These are phyloP conservation scores for Caenorhabditis auriculariae DNA, from an alignment of 2,888 invertebrate species.

Conservation along the genomic window DNA sequence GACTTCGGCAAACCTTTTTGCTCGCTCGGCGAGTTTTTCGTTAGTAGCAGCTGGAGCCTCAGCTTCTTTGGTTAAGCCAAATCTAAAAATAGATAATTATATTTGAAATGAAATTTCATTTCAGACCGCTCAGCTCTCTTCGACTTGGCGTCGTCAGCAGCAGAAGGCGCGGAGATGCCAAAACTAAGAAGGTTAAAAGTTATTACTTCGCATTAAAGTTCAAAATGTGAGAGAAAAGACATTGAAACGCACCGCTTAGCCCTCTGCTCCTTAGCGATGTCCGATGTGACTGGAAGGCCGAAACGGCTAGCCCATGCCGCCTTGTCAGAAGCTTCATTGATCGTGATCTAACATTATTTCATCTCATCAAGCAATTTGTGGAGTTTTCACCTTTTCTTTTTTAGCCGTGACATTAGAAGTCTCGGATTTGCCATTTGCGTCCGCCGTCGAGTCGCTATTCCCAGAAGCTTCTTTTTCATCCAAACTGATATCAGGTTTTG, in stretches of 20 bases:
- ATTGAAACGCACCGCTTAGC: slow-evolving; percentile 10
- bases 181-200: slow-evolving; percentile 4
- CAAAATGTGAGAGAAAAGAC: too few relatives aligned
- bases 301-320: slow-evolving; percentile 19
- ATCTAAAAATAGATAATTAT: not conserved
- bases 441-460: too few relatives aligned
- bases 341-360: slow-evolving; percentile 3
- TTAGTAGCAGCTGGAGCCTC: not conserved
- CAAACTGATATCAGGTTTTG: slow-evolving; percentile 7
- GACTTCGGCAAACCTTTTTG: too few relatives aligned
- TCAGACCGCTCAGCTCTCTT: slow-evolving; percentile 10
- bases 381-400: not conserved
- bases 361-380: not conserved
- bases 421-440: not conserved
- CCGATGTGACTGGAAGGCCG: slow-evolving; percentile 16
- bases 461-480: too few relatives aligned
- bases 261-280: slow-evolving; percentile 15
- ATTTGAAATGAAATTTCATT: not conserved
- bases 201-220: not conserved
- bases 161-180: slow-evolving; percentile 11
- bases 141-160: slow-evolving; percentile 15
- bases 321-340: slow-evolving; percentile 4
- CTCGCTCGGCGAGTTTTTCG: slow-evolving; percentile 14
- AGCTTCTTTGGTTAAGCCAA: not conserved
- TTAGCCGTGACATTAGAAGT: not conserved